Evolutionary conservation across 1,140 invertebrate species (phyloP).

Genomic region (Tribolium castaneum): DNA sequence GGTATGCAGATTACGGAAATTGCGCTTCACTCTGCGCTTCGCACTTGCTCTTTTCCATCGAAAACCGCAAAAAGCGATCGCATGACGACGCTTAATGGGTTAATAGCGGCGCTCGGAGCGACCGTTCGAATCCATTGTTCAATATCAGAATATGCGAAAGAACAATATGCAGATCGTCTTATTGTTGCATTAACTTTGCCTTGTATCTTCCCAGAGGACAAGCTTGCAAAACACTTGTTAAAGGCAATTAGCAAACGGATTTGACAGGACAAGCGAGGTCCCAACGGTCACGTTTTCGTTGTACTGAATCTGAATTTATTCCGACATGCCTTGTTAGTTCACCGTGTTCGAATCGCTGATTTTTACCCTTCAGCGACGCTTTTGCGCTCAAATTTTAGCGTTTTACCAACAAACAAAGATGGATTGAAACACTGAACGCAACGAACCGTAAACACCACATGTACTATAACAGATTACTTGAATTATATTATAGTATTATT

Average conservation of each 20-base stretch:
- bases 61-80: slow-evolving; percentile 6
- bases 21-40: not conserved
- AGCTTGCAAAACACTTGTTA: slow-evolving; percentile 44
- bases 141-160: slow-evolving; percentile 30
- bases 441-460: slow-evolving; percentile 17
- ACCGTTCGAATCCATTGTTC: slow-evolving; percentile 15
- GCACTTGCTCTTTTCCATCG: not conserved
- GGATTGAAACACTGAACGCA: not conserved
- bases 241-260: slow-evolving; percentile 44
- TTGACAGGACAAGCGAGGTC: slow-evolving; percentile 42
- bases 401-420: slow-evolving; percentile 24
- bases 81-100: slow-evolving; percentile 8
- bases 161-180: slow-evolving; percentile 38
- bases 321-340: slow-evolving; percentile 29
- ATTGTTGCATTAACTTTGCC: slow-evolving; percentile 40
- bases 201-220: slow-evolving; percentile 42
- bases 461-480: slow-evolving; percentile 17
- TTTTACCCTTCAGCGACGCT: slow-evolving; percentile 17
- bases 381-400: not conserved
- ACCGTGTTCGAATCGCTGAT: not conserved
- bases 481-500: slow-evolving; percentile 35
- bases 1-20: slow-evolving; percentile 31
- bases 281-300: slow-evolving; percentile 38
- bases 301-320: slow-evolving; percentile 39
- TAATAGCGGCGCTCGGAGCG: slow-evolving; percentile 8